Conservation (phyloP, 92 coral and sea anemone genomes). For the Actinostola sp. region DNA sequence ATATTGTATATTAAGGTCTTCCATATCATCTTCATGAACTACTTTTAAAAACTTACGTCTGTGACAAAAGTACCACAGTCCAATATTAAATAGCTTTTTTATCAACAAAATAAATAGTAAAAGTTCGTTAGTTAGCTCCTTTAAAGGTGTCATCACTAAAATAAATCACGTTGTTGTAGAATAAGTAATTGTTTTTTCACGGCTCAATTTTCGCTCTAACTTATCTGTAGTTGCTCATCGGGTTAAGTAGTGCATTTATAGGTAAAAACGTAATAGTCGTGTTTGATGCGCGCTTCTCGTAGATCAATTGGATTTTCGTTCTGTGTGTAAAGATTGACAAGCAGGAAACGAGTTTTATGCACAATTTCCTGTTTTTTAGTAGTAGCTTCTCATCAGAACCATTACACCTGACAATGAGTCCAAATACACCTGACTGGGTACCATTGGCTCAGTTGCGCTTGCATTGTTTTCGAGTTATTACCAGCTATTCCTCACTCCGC, state of each 20-base stretch:
- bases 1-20: not conserved
- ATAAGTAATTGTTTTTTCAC: not conserved
- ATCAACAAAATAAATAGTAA: not conserved
- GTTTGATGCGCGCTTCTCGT: slow-evolving; percentile 19
- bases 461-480: slow-evolving; percentile 77
- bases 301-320: slow-evolving; percentile 62
- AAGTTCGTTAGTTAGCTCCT: slow-evolving; percentile 4
- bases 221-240: slow-evolving; percentile 2
- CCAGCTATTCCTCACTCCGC: slow-evolving; percentile 64
- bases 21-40: not conserved
- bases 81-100: slow-evolving; percentile 5
- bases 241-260: not conserved
- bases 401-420: slow-evolving; percentile 77
- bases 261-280: slow-evolving; percentile 3
- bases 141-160: slow-evolving; percentile 1
- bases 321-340: slow-evolving; percentile 71
- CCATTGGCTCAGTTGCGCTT: slow-evolving; percentile 82
- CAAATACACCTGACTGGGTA: slow-evolving; percentile 75
- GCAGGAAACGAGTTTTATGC: slow-evolving; percentile 80
- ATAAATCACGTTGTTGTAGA: not conserved
- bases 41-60: not conserved
- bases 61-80: not conserved
- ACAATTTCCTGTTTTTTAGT: slow-evolving; percentile 91
- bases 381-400: slow-evolving; percentile 66
- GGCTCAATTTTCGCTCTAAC: slow-evolving; percentile 1